Evolutionary conservation across 2,797 vertebrate genomes (phyloP).

Genomic region (Epinephelus coioides): DNA sequence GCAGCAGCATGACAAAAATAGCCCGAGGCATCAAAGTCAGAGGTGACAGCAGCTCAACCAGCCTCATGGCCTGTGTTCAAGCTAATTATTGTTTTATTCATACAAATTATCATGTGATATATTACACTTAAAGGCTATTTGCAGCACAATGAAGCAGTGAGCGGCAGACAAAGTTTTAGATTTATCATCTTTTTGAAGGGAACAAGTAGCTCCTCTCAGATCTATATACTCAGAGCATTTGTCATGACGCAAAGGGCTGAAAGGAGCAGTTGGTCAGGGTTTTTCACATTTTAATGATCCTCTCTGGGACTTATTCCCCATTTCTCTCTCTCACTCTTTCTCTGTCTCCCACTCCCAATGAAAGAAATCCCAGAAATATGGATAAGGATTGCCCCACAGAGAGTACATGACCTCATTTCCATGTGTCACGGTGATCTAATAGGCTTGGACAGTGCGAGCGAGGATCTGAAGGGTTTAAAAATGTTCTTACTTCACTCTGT

Average conservation of each 20-base stretch:
- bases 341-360: constrained; percentile 32
- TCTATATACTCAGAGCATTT: constrained; percentile 73
- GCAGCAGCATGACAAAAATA: constrained; percentile 16
- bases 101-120: constrained; percentile 18
- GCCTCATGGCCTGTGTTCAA: constrained; percentile 24
- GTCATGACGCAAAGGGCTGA: constrained; percentile 68
- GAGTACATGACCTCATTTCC: constrained; percentile 79
- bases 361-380: constrained; percentile 70
- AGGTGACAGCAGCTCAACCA: constrained; percentile 40
- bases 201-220: constrained; percentile 50
- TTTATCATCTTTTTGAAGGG: constrained; percentile 58
- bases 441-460: constrained; percentile 64
- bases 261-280: constrained; percentile 61
- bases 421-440: constrained; percentile 80
- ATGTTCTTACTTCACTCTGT: constrained; percentile 59
- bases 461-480: constrained; percentile 68
- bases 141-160: constrained; percentile 37
- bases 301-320: constrained; percentile 69
- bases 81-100: constrained; percentile 56
- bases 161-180: constrained; percentile 45
- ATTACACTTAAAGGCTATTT: constrained; percentile 36
- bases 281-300: constrained; percentile 75
- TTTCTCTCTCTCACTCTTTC: constrained; percentile 21
- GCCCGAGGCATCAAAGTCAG: constrained; percentile 29
- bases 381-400: constrained; percentile 68